phyloP scores from a whole-genome alignment of 2,113 vertebrate genomes.

The Upupa epops region DNA sequence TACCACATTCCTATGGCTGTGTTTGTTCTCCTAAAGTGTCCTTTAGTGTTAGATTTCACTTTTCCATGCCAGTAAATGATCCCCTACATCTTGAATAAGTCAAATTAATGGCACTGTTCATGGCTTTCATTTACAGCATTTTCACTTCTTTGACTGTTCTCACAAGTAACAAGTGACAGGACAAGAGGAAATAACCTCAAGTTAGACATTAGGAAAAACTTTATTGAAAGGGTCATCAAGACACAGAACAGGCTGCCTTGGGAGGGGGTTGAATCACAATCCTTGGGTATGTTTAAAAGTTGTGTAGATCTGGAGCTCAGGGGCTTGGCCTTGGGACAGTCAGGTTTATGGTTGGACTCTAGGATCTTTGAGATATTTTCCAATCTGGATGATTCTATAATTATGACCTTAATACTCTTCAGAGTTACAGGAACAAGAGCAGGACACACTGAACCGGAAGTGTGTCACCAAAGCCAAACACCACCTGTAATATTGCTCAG shows the following conservation, averaged over 20 bases:
- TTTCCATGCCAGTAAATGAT: background rate
- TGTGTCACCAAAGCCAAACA: background rate
- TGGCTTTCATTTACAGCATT: background rate
- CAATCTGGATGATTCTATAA: too few species aligned
- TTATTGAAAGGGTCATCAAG: too few species aligned
- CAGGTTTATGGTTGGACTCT: too few species aligned
- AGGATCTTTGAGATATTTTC: too few species aligned
- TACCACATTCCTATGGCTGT: background rate
- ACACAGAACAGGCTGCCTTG: too few species aligned
- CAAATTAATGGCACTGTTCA: background rate
- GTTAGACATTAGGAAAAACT: too few species aligned
- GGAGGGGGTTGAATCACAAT: too few species aligned
- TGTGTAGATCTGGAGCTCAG: too few species aligned
- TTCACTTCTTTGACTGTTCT: background rate
- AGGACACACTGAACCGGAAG: background rate
- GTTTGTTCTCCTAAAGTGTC: background rate
- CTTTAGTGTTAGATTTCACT: conserved; percentile 3
- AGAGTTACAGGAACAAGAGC: background rate
- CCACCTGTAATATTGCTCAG: background rate
- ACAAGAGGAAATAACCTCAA: too few species aligned
- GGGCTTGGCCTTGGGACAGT: too few species aligned
- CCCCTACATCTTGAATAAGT: background rate
- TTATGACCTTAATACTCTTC: background rate
- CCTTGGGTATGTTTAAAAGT: too few species aligned
- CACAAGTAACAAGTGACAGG: too few species aligned